Conservation (phyloP, 2,113 vertebrate genomes). For the Toxotes jaculatrix region DNA sequence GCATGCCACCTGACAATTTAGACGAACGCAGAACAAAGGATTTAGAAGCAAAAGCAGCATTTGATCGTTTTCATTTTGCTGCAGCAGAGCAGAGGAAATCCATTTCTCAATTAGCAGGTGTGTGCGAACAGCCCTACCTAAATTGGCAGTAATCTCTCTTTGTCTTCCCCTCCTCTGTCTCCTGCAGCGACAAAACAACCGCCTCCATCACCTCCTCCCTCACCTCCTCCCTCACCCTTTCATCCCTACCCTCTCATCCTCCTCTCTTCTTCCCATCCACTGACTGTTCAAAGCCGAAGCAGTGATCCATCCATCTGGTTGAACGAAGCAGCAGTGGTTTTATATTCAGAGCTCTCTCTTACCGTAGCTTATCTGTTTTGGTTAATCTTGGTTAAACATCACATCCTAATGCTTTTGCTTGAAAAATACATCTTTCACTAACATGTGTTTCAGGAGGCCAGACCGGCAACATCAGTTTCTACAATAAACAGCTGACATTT, state of each 20-base stretch:
- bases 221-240: constrained; percentile 9
- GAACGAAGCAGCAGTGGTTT: background rate
- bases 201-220: constrained; percentile 19
- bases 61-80: background rate
- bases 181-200: constrained; percentile 22
- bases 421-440: no score
- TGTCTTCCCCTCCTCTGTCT: constrained; percentile 13
- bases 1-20: constrained; percentile 5
- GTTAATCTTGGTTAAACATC: no score
- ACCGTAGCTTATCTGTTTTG: no score
- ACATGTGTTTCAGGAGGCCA: no score
- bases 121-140: background rate
- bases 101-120: constrained; percentile 34
- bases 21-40: background rate
- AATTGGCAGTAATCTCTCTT: constrained; percentile 37
- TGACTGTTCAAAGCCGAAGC: constrained; percentile 10
- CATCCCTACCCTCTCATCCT: background rate
- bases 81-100: constrained; percentile 13
- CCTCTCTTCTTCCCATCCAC: constrained; percentile 17
- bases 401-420: no score
- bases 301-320: constrained; percentile 27
- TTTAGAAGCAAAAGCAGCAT: background rate
- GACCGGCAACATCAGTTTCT: no score
- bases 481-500: no score
- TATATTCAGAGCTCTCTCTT: background rate